A percentile compares a stretch with the other conserved stretches of the same genome.
phyloP scores from a whole-genome alignment of 2,797 vertebrate genomes.

The Hipposideros larvatus region DNA sequence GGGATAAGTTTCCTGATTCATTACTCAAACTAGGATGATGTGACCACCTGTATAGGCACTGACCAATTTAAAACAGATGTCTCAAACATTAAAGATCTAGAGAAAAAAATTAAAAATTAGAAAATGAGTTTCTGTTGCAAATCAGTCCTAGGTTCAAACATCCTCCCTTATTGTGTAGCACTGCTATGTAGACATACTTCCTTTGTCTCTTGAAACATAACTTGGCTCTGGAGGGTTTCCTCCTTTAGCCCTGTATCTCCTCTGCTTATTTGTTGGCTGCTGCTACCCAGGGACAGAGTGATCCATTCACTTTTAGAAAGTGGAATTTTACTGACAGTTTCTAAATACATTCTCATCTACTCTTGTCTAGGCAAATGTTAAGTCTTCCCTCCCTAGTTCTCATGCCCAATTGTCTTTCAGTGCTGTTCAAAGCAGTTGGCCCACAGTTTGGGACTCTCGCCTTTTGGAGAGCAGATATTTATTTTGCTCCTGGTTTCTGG shows the following conservation, averaged over 20 bases:
- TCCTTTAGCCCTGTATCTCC: not conserved
- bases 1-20: not conserved
- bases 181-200: not conserved
- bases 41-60: too few relatives aligned
- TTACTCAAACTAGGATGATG: not conserved
- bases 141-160: not conserved
- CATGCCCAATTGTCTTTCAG: not conserved
- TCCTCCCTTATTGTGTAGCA: not conserved
- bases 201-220: not conserved
- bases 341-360: not conserved
- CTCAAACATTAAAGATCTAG: not conserved
- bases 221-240: not conserved
- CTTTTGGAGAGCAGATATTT: not conserved
- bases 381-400: not conserved
- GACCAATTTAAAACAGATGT: not conserved
- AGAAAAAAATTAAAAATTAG: not conserved
- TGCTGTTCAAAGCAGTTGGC: rapidly evolving
- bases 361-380: not conserved
- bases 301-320: not conserved
- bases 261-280: not conserved
- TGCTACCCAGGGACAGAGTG: not conserved
- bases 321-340: not conserved
- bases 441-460: not conserved
- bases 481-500: not conserved
- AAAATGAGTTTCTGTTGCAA: not conserved